A percentile compares a stretch with the other conserved stretches of the same genome.
Evolutionary conservation across 2,113 vertebrate genomes (phyloP).

Genomic region (Ginglymostoma cirratum): DNA sequence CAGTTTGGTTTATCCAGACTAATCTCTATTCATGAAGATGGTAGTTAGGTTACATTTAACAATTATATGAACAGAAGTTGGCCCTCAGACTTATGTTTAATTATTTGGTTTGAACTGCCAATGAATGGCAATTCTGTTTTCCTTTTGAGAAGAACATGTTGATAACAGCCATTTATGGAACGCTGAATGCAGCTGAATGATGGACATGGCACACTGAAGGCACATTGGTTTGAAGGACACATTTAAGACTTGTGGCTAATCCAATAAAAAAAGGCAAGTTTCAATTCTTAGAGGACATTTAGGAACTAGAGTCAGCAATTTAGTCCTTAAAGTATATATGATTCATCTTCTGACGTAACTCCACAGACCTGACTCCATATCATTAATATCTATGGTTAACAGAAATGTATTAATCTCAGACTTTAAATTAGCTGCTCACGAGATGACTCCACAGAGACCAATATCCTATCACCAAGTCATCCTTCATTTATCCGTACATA

Average conservation of each 20-base stretch:
- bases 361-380: background rate
- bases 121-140: background rate
- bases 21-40: background rate
- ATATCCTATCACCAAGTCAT: too few species aligned
- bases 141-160: background rate
- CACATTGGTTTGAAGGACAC: background rate
- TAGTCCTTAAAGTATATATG: background rate
- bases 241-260: background rate
- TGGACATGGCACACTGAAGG: background rate
- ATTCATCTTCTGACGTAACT: background rate
- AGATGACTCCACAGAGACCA: too few species aligned
- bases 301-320: background rate
- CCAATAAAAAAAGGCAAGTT: background rate
- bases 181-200: background rate
- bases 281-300: background rate
- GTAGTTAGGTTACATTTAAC: background rate
- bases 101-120: background rate
- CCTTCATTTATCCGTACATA: too few species aligned
- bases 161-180: background rate
- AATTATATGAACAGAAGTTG: background rate
- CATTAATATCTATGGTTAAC: background rate
- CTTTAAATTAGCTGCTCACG: too few species aligned
- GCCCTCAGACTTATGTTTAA: background rate
- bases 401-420: background rate
- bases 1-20: background rate